Evolutionary conservation across 2,888 invertebrate genomes (phyloP).

Genomic region (Cantharis rustica): DNA sequence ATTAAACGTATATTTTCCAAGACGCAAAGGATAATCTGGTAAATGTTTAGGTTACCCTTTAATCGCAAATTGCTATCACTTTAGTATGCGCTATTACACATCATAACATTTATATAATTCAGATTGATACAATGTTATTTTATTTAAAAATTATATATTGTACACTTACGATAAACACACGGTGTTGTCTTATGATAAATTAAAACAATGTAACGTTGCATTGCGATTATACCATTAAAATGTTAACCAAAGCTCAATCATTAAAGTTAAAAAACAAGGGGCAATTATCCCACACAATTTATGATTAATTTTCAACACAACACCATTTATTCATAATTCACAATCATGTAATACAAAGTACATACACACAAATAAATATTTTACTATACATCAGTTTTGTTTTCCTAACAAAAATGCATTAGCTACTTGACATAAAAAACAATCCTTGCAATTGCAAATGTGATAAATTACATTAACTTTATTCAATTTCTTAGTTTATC

Average conservation of each 20-base stretch:
- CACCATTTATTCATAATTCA: not conserved
- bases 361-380: not conserved
- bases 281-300: slow-evolving; percentile 4
- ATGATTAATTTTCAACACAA: not conserved
- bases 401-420: not conserved
- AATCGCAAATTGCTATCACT: not conserved
- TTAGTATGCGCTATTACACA: not conserved
- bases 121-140: not conserved
- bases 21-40: not conserved
- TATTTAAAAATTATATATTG: not conserved
- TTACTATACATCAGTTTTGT: not conserved
- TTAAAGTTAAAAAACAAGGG: slow-evolving; percentile 7
- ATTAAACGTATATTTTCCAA: not conserved
- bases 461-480: not conserved
- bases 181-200: not conserved
- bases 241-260: slow-evolving; percentile 5
- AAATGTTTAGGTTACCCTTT: not conserved
- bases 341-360: not conserved
- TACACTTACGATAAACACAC: not conserved
- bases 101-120: not conserved
- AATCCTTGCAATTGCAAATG: not conserved
- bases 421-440: not conserved
- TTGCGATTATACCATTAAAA: slow-evolving; percentile 2
- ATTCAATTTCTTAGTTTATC: not conserved
- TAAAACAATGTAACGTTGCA: not conserved